These are phyloP conservation scores for Dinomys branickii DNA, from an alignment of 2,113 vertebrate genomes.

Conservation along the genomic window DNA sequence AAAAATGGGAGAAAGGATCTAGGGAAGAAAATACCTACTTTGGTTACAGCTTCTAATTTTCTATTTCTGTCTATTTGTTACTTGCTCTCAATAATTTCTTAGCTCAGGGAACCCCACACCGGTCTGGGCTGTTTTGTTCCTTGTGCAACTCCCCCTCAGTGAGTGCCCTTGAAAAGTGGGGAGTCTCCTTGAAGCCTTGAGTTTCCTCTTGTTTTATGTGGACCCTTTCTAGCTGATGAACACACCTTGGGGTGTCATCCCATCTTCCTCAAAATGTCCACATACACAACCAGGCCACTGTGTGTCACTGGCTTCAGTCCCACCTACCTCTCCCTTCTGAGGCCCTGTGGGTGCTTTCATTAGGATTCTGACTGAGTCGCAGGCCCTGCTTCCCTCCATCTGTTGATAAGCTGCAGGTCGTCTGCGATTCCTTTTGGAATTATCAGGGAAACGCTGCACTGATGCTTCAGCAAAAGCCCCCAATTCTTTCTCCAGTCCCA, in stretches of 20 bases:
- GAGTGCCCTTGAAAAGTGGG: neutral
- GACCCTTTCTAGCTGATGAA: neutral
- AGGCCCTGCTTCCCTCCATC: slow-evolving; percentile 77
- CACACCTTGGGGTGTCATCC: neutral
- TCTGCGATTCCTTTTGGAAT: slow-evolving; percentile 77
- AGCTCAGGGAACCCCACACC: neutral
- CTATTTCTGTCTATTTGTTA: slow-evolving; percentile 4
- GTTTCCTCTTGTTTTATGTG: neutral
- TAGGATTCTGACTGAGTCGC: slow-evolving; percentile 47
- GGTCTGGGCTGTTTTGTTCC: neutral
- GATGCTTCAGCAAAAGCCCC: slow-evolving; percentile 69
- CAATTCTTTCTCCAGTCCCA: slow-evolving; percentile 49
- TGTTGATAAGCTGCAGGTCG: slow-evolving; percentile 76
- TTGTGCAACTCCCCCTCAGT: neutral
- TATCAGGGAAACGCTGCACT: slow-evolving; percentile 67
- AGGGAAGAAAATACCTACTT: slow-evolving; percentile 26
- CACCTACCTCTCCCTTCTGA: slow-evolving; percentile 48
- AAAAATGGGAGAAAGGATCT: slow-evolving; percentile 3
- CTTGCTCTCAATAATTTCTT: neutral
- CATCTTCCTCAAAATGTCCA: neutral
- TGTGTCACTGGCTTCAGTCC: neutral
- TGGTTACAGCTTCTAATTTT: neutral
- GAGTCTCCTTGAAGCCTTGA: neutral
- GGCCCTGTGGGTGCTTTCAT: slow-evolving; percentile 42
- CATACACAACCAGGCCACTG: neutral